Evolutionary conservation across 2,888 invertebrate genomes (phyloP), one percentile per base, ranked within the genome.

Genomic region (Agrochola lota): DNA sequence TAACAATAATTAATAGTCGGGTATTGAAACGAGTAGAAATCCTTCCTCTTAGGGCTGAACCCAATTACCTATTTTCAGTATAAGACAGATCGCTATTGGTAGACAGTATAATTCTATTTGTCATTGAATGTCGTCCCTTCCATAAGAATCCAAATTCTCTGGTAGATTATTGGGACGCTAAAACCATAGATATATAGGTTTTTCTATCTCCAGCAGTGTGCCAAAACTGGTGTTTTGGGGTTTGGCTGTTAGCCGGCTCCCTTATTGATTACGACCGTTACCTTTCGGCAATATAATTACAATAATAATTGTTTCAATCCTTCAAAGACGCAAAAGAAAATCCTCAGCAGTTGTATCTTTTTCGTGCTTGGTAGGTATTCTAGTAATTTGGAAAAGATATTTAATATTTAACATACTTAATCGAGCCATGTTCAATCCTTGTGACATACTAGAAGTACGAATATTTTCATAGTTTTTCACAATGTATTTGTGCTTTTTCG

Each of bases 401-500:
- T 46, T 30, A 30, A 30, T 23, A 15, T 52, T 46, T 12, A 20
- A 20, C 7, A 20, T 26, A 46, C 9, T 9, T 11, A 12, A 67
- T 26, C 23, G 20, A 30, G 9, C 2, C 68, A 30, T 49, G 8
- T 49, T 26, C 26, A 49, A 49, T 49, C 5, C 11, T 11, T 11
- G 20, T 4, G 66, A 26, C 20, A 46, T 46, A 26, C 11, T 68
- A 67, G 49, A 67, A 30, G 23, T 20, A 57, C 1, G 23, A 69
- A 69, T n/a, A 55, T 35, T 20, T n/a, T 35, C 3, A n/a, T 20
- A 49, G 46, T 43, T 4, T 0, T 66, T 77, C 15, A 64, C 7
- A 23, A 57, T 43, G 17, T 75, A 26, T 66, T 66, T 75, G 55
- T 74, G 23, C 52, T 68, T 80, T 78, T 83, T 83, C 85, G 49